Evolutionary conservation across 2,113 vertebrate species (phyloP).

Genomic region (Stegastes partitus): DNA sequence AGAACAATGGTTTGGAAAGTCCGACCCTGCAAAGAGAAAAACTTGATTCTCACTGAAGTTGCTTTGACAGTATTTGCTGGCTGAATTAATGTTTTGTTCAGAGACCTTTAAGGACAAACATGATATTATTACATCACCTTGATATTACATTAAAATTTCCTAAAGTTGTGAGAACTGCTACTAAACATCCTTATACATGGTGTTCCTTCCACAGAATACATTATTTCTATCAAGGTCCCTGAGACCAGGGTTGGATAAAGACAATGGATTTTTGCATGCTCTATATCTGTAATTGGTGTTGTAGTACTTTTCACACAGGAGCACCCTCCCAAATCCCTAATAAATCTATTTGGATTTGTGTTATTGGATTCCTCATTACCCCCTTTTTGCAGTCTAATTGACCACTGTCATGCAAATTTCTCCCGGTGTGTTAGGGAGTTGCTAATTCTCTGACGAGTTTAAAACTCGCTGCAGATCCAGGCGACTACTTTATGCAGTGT

Average conservation of each 20-base stretch:
- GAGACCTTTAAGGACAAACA: background rate
- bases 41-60: too few relatives aligned
- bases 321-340: constrained; percentile 5
- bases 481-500: background rate
- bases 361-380: constrained; percentile 15
- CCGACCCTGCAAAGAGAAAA: too few relatives aligned
- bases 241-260: background rate
- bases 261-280: background rate
- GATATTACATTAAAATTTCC: background rate
- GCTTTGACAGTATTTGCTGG: too few relatives aligned
- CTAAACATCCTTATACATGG: too few relatives aligned
- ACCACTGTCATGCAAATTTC: background rate
- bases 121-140: constrained; percentile 18
- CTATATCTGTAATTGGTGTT: background rate
- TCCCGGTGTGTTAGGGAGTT: background rate
- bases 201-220: background rate
- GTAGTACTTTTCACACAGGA: background rate
- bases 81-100: too few relatives aligned
- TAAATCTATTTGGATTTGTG: constrained; percentile 22
- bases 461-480: background rate
- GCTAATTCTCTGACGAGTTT: background rate
- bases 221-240: background rate
- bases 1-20: too few relatives aligned
- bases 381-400: background rate
- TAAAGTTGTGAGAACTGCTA: too few relatives aligned